Percentiles rank a stretch among this genome's conserved stretches.
These are phyloP conservation scores for Rostratula benghalensis DNA, from an alignment of 2,113 vertebrate genomes.

Conservation along the genomic window DNA sequence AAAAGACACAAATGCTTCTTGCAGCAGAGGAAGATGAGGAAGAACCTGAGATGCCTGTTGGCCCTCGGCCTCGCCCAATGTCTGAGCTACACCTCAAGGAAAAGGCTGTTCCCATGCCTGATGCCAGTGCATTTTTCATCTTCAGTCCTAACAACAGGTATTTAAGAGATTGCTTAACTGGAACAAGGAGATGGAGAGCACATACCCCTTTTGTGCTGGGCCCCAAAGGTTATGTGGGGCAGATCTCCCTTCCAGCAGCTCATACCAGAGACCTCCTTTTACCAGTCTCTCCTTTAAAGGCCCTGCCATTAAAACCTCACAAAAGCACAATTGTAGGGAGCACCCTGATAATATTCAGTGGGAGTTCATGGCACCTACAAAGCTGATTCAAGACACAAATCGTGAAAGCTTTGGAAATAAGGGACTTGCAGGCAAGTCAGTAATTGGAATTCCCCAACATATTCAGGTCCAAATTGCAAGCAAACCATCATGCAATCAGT, in stretches of 20 bases:
- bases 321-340: neutral
- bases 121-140: conserved; percentile 95
- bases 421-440: neutral
- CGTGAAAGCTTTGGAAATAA: neutral
- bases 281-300: neutral
- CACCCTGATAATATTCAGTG: neutral
- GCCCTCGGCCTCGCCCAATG: conserved; percentile 92
- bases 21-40: conserved; percentile 92
- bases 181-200: neutral
- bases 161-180: neutral
- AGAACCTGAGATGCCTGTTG: conserved; percentile 96
- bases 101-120: conserved; percentile 94
- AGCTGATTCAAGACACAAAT: neutral
- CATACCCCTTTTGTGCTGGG: neutral
- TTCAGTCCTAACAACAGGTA: conserved; percentile 97
- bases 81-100: conserved; percentile 97
- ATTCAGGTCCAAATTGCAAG: neutral
- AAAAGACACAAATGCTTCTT: conserved; percentile 28
- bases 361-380: neutral
- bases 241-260: neutral
- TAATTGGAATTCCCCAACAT: neutral
- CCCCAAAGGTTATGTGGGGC: neutral
- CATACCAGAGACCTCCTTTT: neutral
- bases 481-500: neutral
- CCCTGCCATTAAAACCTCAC: neutral